Base-by-base conservation (phyloP, 2,797 vertebrate genomes). In the Lutjanus argentimaculatus region DNA sequence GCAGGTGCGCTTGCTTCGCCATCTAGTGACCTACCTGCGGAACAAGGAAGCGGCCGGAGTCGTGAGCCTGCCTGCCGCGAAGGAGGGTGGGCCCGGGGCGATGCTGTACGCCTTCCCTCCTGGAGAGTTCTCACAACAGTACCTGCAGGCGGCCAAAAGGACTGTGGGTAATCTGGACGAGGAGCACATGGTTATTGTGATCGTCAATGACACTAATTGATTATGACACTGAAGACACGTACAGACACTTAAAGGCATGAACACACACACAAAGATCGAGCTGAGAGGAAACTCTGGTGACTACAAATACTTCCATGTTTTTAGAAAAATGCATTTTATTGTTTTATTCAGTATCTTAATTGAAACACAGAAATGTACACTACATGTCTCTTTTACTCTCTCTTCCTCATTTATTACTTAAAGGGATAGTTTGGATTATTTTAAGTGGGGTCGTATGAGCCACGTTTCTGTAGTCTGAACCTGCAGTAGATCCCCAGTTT, bases 11-110 rank as follows among this genome's bases (percentile, higher is more conserved):
- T 93, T 99, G 94, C 97, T 99, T 59, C 97, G 98, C 86, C 99
- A 99, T 93, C 95, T 99, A 91, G 98, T 99, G 87, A 99, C 98
- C 55, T 99, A 99, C 96, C 97, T 99, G 95, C 97, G 98, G 88
- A 99, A 99, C 96, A 99, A 99, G 90, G 98, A 99, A 93, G 98
- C 99, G 0, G 99, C 99, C 0, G 99, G 99, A 8, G 99, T 99
- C 10, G 99, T 99, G 80, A 97, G 98, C 89, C 95, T 99, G 81
- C 98, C 98, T 0, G 95, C 97, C 17, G 94, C 96, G 0, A 98
- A 97, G 87, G 97, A 98, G 85, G 96, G 95, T 8, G 96, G 97
- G 75, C 87, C 93, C 25, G 97, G 97, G 0, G 98, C 97, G 70
- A 99, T 99, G 98, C 95, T 99, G 62, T 99, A 99, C 0, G 98